Evolutionary conservation across 2,797 vertebrate species (phyloP).

Genomic region (Gouania willdenowi): DNA sequence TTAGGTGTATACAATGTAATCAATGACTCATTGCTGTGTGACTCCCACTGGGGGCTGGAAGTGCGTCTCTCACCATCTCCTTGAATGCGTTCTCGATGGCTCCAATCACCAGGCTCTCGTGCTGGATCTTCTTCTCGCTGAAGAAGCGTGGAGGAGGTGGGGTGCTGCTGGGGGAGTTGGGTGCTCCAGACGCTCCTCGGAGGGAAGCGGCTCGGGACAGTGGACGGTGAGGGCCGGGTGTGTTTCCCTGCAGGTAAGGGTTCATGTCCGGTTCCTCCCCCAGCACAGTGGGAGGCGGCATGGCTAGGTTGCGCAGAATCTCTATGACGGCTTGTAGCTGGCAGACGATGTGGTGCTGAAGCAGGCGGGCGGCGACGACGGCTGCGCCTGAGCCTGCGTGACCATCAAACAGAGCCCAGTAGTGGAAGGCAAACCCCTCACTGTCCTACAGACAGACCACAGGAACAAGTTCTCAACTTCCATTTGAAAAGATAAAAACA

Average conservation of each 20-base stretch:
- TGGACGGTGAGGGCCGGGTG: slow-evolving; percentile 68
- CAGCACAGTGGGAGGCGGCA: slow-evolving; percentile 82
- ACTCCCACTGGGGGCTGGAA: not conserved
- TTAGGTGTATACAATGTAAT: too few species aligned
- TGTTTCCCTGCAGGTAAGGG: slow-evolving; percentile 57
- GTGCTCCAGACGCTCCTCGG: slow-evolving; percentile 80
- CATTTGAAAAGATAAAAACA: too few species aligned
- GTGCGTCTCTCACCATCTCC: slow-evolving; percentile 85
- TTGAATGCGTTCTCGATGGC: slow-evolving; percentile 95
- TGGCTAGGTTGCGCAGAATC: slow-evolving; percentile 78
- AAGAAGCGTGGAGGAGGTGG: slow-evolving; percentile 85
- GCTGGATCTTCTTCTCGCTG: slow-evolving; percentile 90
- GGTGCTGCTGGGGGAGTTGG: slow-evolving; percentile 53
- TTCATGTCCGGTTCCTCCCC: slow-evolving; percentile 84
- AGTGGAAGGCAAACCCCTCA: slow-evolving; percentile 87
- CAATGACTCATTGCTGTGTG: too few species aligned
- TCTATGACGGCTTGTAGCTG: slow-evolving; percentile 89
- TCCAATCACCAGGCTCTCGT: slow-evolving; percentile 90
- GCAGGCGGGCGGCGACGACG: slow-evolving; percentile 85
- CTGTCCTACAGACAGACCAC: slow-evolving; percentile 70
- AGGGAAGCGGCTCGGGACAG: slow-evolving; percentile 84
- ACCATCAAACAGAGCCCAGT: slow-evolving; percentile 96
- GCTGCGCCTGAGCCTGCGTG: slow-evolving; percentile 92
- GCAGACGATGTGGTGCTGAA: slow-evolving; percentile 87
- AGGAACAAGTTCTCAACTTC: not conserved